Conservation (phyloP, 53 echinoderm and acorn worm genomes). For the Echinometra lucunter region DNA sequence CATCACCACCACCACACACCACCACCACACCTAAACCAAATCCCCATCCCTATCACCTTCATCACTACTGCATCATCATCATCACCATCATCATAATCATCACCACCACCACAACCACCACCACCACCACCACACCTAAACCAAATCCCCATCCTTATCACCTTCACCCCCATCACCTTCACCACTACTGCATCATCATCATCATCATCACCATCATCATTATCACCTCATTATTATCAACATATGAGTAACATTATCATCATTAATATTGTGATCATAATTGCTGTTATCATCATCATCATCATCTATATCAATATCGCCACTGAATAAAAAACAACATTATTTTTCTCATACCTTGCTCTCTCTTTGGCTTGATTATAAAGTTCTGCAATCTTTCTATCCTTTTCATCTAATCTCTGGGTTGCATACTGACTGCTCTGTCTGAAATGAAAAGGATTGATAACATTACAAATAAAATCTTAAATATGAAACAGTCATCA, state of each 20-base stretch:
- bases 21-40: neutral
- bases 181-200: neutral
- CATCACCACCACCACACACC: too few species aligned
- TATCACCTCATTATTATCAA: too few species aligned
- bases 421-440: conserved; percentile 81
- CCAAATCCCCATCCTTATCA: too few species aligned
- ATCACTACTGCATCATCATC: too few species aligned
- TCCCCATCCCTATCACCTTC: too few species aligned
- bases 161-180: neutral
- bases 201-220: too few species aligned
- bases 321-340: neutral
- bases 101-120: too few species aligned
- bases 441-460: conserved; percentile 39
- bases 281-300: neutral
- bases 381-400: conserved; percentile 78
- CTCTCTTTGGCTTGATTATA: conserved; percentile 85
- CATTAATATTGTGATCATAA: too few species aligned
- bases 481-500: too few species aligned
- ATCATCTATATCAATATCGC: too few species aligned
- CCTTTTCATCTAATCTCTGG: conserved; percentile 87
- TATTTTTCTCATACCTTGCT: conserved; percentile 74
- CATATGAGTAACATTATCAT: neutral
- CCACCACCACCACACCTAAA: too few species aligned
- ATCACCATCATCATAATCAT: neutral
- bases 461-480: neutral